Conservation (phyloP, 1,140 invertebrate species). For the Glomeris maerens region DNA sequence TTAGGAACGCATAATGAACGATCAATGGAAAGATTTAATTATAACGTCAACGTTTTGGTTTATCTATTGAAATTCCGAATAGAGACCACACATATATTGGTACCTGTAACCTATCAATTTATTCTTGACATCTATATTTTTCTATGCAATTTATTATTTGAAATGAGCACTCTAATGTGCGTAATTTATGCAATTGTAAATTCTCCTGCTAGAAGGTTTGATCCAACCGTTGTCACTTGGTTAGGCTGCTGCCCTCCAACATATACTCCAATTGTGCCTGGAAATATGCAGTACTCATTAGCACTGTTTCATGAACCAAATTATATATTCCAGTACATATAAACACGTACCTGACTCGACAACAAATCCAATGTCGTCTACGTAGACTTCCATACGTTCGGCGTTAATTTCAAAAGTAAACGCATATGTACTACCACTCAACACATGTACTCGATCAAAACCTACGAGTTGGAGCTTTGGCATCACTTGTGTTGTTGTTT, state of each 20-base stretch:
- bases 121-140: no score
- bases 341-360: constrained; percentile 18
- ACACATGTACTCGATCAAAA: constrained; percentile 20
- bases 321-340: neutral
- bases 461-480: constrained; percentile 25
- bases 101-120: no score
- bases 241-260: constrained; percentile 29
- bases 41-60: no score
- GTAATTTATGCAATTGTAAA: neutral
- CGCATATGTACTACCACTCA: neutral
- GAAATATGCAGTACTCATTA: constrained; percentile 9
- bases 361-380: constrained; percentile 21
- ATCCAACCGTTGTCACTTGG: constrained; percentile 20
- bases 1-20: no score
- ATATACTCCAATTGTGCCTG: constrained; percentile 24
- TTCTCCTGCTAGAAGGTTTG: constrained; percentile 21
- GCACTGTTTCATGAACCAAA: neutral
- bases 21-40: no score
- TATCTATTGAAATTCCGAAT: no score
- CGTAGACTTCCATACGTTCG: constrained; percentile 25
- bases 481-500: constrained; percentile 20
- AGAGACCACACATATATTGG: no score
- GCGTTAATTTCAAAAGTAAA: constrained; percentile 16
- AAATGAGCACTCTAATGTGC: no score
- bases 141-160: no score